Conservation (phyloP, 2,797 vertebrate genomes). For the Sylvia borin region DNA sequence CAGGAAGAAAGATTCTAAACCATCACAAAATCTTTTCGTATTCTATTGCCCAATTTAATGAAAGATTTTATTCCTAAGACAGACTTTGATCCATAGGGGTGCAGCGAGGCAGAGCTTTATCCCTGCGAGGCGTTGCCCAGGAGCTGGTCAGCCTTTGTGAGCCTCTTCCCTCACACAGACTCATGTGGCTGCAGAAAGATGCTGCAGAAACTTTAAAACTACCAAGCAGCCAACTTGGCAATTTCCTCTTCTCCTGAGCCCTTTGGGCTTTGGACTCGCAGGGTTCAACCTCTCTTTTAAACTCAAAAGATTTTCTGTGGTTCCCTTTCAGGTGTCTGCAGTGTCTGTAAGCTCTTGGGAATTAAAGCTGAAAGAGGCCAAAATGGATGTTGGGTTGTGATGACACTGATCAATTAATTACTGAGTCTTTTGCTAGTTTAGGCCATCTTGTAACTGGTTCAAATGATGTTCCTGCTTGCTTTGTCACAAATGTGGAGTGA, state of each 20-base stretch:
- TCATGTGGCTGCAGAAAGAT: background rate
- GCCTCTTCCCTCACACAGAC: background rate
- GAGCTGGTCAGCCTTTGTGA: background rate
- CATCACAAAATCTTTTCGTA: background rate
- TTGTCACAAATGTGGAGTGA: background rate
- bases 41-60: background rate
- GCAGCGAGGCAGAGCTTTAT: background rate
- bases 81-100: accelerated
- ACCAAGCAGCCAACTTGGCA: background rate
- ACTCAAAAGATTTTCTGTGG: accelerated
- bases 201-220: background rate
- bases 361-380: background rate
- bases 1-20: background rate
- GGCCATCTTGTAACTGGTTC: background rate
- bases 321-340: background rate
- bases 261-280: background rate
- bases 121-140: background rate
- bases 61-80: background rate
- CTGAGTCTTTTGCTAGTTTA: background rate
- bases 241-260: background rate
- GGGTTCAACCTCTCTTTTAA: background rate
- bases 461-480: background rate
- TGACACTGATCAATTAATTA: background rate
- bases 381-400: background rate
- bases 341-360: background rate